Conservation (phyloP, 2,113 vertebrate genomes). For the Cheirogaleus medius region DNA sequence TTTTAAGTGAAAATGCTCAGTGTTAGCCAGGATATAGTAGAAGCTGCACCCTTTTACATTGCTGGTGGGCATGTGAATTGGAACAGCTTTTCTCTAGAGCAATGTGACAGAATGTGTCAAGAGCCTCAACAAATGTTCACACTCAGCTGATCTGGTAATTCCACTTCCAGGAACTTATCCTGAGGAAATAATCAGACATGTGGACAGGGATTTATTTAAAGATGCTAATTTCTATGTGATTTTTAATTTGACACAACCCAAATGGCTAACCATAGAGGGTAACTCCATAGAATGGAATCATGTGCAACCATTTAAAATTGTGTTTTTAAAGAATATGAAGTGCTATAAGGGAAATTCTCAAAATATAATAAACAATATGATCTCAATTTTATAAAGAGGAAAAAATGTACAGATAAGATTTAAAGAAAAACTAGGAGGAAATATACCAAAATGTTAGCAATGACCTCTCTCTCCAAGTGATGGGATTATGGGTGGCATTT, state of each 20-base stretch:
- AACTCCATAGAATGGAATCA: not conserved
- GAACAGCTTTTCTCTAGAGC: constrained; percentile 45
- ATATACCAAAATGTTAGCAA: not conserved
- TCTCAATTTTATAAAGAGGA: not conserved
- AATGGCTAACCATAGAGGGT: not conserved
- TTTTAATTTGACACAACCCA: constrained; percentile 53
- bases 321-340: constrained; percentile 13
- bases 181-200: not conserved
- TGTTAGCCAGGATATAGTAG: not conserved
- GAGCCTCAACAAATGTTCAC: constrained; percentile 43
- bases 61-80: not conserved
- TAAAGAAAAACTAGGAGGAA: not conserved
- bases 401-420: not conserved
- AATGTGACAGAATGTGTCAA: constrained; percentile 1
- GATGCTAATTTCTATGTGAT: not conserved
- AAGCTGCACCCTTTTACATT: not conserved
- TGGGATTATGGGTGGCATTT: not conserved
- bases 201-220: constrained; percentile 35
- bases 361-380: not conserved
- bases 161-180: constrained; percentile 38
- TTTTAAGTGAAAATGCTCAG: not conserved
- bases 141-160: constrained; percentile 1
- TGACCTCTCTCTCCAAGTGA: not conserved
- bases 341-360: not conserved
- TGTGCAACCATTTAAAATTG: not conserved